phyloP scores from a whole-genome alignment of 2,888 invertebrate species.

The Pollenia angustigena region DNA sequence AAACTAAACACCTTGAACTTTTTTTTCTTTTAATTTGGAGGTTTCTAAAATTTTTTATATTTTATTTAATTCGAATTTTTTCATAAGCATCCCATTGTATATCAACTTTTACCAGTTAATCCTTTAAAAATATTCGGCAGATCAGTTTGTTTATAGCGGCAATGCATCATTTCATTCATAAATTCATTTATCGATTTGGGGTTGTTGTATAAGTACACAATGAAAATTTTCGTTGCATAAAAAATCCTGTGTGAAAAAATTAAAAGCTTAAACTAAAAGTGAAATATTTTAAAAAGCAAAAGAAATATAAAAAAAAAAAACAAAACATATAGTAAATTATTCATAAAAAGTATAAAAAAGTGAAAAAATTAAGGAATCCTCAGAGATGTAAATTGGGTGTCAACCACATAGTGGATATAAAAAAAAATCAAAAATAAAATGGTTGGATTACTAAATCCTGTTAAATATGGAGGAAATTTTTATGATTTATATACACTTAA shows the following conservation, averaged over 20 bases:
- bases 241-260: slow-evolving; percentile 21
- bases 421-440: slow-evolving; percentile 73
- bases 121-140: slow-evolving; percentile 51
- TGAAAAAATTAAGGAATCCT: neutral
- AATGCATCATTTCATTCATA: slow-evolving; percentile 65
- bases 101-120: slow-evolving; percentile 9
- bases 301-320: slow-evolving; percentile 5
- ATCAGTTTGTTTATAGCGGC: slow-evolving; percentile 54
- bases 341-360: slow-evolving; percentile 15
- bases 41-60: no score
- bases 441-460: slow-evolving; percentile 83
- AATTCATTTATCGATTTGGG: slow-evolving; percentile 58
- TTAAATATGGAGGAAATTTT: slow-evolving; percentile 84
- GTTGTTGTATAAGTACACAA: slow-evolving; percentile 58
- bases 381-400: slow-evolving; percentile 45
- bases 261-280: slow-evolving; percentile 10
- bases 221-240: slow-evolving; percentile 30
- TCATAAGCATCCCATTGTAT: neutral
- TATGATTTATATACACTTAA: slow-evolving; percentile 83
- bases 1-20: no score
- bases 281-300: slow-evolving; percentile 10
- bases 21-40: no score
- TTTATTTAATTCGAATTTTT: neutral
- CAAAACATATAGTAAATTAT: neutral
- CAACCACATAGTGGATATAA: neutral